These are phyloP conservation scores for Diachrysia chrysitis DNA, from an alignment of 2,888 invertebrate genomes.

Conservation along the genomic window DNA sequence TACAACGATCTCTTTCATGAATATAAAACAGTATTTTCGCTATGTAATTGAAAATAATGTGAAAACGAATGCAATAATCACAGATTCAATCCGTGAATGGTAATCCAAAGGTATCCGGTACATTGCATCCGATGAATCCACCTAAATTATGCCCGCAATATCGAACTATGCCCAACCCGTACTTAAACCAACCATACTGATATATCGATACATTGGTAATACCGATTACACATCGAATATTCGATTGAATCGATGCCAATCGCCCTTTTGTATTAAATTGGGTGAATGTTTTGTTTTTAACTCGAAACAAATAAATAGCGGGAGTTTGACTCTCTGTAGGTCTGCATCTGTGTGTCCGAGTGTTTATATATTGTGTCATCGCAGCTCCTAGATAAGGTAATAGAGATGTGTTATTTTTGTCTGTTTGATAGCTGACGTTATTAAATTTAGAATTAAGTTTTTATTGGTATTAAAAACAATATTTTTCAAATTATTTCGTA, in stretches of 20 bases:
- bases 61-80: background rate
- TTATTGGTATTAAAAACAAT: too few species aligned
- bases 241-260: background rate
- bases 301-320: background rate
- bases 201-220: background rate
- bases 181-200: background rate
- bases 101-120: constrained; percentile 2
- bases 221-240: background rate
- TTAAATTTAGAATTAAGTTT: too few species aligned
- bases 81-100: background rate
- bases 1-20: too few species aligned
- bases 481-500: too few species aligned
- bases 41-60: background rate
- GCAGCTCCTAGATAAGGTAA: too few species aligned
- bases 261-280: background rate
- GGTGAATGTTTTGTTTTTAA: background rate
- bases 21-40: background rate
- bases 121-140: background rate
- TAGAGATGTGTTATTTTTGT: too few species aligned
- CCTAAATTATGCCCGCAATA: constrained; percentile 4
- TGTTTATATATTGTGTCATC: too few species aligned
- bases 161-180: background rate
- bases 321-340: too few species aligned
- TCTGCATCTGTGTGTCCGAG: too few species aligned
- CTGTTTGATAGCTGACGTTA: too few species aligned